Evolutionary conservation across 1,140 invertebrate genomes (phyloP).

Genomic region (Triops cancriformis): DNA sequence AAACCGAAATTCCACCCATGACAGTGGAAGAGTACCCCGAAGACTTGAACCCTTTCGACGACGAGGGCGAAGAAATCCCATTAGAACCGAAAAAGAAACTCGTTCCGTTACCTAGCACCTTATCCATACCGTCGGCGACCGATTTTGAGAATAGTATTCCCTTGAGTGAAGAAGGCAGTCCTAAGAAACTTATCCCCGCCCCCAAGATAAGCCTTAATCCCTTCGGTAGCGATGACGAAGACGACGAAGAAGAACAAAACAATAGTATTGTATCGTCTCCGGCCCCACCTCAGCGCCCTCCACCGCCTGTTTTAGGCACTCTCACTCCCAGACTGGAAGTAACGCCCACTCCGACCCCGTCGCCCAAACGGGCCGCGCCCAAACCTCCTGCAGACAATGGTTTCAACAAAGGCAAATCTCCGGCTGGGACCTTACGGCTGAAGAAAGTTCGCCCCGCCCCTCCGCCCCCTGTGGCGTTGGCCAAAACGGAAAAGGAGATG

Average conservation of each 20-base stretch:
- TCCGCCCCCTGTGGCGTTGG: constrained; percentile 29
- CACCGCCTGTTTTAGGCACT: constrained; percentile 17
- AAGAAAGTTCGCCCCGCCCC: constrained; percentile 33
- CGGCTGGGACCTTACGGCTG: neutral
- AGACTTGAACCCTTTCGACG: constrained; percentile 59
- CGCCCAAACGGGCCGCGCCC: constrained; percentile 17
- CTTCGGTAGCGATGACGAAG: constrained; percentile 57
- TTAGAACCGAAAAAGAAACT: neutral
- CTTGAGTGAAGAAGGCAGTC: neutral
- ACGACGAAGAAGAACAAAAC: constrained; percentile 44
- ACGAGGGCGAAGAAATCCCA: constrained; percentile 33
- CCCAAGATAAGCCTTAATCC: constrained; percentile 49
- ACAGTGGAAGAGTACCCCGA: constrained; percentile 52
- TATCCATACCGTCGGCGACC: constrained; percentile 9
- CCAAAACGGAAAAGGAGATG: constrained; percentile 30
- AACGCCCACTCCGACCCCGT: constrained; percentile 27
- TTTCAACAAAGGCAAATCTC: constrained; percentile 29
- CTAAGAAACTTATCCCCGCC: constrained; percentile 20
- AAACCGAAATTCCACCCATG: neutral
- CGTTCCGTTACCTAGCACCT: neutral
- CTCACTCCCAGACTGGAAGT: constrained; percentile 25
- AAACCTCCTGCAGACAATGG: constrained; percentile 27
- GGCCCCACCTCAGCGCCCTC: constrained; percentile 29
- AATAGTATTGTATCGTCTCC: constrained; percentile 16
- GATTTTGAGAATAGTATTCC: constrained; percentile 12